Conservation (phyloP, 2,888 invertebrate species). For the Macropis europaea region DNA sequence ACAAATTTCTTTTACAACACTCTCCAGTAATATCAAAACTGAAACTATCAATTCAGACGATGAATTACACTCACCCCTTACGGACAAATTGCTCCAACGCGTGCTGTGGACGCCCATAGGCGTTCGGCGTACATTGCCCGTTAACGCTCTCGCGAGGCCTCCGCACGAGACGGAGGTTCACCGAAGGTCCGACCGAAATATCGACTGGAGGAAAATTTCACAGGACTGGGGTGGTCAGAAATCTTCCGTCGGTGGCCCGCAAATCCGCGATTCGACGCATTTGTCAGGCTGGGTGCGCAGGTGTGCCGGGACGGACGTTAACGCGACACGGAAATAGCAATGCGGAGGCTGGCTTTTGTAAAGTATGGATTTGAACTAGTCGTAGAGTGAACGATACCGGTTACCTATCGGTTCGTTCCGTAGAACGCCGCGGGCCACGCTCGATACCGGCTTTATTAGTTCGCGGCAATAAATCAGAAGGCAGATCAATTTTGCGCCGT, state of each 20-base stretch:
- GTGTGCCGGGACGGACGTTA: slow-evolving; percentile 20
- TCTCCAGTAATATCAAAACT: no score
- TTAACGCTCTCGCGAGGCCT: no score
- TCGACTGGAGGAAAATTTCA: no score
- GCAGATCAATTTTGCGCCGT: slow-evolving; percentile 75
- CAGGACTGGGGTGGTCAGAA: no score
- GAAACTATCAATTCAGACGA: no score
- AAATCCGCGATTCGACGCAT: slow-evolving; percentile 34
- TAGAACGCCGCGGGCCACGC: slow-evolving; percentile 58
- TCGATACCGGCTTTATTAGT: slow-evolving; percentile 74
- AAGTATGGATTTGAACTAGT: slow-evolving; percentile 56
- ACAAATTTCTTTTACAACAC: no score
- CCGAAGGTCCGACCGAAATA: no score
- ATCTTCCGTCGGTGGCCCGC: slow-evolving; percentile 21
- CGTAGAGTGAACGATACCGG: slow-evolving; percentile 23
- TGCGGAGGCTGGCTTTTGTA: slow-evolving; percentile 40
- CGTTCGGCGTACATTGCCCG: no score
- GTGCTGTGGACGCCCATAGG: no score
- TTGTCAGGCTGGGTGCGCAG: slow-evolving; percentile 40
- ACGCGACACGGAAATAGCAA: slow-evolving; percentile 33
- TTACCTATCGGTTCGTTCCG: slow-evolving; percentile 58
- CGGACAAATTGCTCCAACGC: no score
- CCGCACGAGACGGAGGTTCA: no score
- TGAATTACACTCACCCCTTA: no score
- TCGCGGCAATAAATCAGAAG: slow-evolving; percentile 75